Evolutionary conservation across 2,113 vertebrate species (phyloP).

Genomic region (Engraulis encrasicolus): DNA sequence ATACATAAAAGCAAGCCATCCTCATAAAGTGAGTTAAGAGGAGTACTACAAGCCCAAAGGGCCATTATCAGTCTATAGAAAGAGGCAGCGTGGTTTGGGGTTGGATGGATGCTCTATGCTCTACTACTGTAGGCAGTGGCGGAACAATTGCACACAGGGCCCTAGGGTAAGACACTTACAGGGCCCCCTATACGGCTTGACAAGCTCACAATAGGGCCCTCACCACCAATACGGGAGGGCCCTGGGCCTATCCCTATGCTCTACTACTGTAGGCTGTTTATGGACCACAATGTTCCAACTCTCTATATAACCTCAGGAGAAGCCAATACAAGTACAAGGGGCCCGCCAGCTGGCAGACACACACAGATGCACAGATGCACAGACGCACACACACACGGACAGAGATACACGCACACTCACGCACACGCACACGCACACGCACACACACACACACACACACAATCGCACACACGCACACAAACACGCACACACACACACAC

Average conservation of each 20-base stretch:
- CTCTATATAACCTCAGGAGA: not conserved
- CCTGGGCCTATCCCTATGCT: too few species aligned
- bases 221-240: too few species aligned
- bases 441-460: too few species aligned
- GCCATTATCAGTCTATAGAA: not conserved
- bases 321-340: not conserved
- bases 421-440: not conserved
- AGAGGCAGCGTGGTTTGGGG: not conserved
- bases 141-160: too few species aligned
- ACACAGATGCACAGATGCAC: constrained; percentile 9
- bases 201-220: too few species aligned
- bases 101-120: constrained; percentile 12
- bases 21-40: not conserved
- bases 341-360: not conserved
- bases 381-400: not conserved
- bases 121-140: too few species aligned
- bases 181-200: too few species aligned
- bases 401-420: not conserved
- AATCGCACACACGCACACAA: too few species aligned
- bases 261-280: not conserved
- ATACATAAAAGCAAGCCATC: not conserved
- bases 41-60: not conserved
- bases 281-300: constrained; percentile 15
- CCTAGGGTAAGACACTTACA: too few species aligned
- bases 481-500: not conserved